Evolutionary conservation across 2,888 invertebrate species (phyloP).

Genomic region (Folsomia manolachei): DNA sequence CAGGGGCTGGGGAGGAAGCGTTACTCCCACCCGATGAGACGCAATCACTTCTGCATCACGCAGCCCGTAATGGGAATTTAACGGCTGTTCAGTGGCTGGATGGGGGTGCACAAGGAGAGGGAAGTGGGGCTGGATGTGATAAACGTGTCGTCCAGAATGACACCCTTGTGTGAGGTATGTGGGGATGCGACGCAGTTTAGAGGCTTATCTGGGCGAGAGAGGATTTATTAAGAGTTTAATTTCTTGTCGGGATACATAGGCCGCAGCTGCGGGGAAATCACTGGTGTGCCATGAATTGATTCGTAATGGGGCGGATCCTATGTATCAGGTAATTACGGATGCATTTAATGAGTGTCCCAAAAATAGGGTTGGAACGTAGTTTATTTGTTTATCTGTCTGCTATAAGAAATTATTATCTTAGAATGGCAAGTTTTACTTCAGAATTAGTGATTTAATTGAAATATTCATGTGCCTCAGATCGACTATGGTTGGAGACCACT

Average conservation of each 20-base stretch:
- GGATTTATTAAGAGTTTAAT: too few relatives aligned
- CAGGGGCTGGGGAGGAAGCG: slow-evolving; percentile 51
- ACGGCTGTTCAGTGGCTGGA: slow-evolving; percentile 44
- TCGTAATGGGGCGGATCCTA: slow-evolving; percentile 44
- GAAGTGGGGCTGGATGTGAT: slow-evolving; percentile 50
- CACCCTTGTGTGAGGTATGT: slow-evolving; percentile 36
- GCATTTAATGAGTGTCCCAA: too few relatives aligned
- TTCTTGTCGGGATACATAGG: slow-evolving; percentile 46
- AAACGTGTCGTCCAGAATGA: slow-evolving; percentile 50
- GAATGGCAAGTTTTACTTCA: neutral
- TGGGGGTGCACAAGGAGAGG: slow-evolving; percentile 37
- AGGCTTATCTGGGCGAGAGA: too few relatives aligned
- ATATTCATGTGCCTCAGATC: too few relatives aligned
- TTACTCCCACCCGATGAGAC: slow-evolving; percentile 52
- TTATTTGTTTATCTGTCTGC: neutral
- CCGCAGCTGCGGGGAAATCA: slow-evolving; percentile 53
- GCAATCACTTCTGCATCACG: slow-evolving; percentile 53
- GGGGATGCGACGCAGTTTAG: neutral
- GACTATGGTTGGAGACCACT: slow-evolving; percentile 47
- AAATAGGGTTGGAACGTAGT: too few relatives aligned
- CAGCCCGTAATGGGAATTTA: slow-evolving; percentile 53
- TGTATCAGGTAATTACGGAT: slow-evolving; percentile 43
- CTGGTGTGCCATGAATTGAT: slow-evolving; percentile 47
- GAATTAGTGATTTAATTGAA: too few relatives aligned
- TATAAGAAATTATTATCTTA: neutral